These are phyloP conservation scores for Acanthochromis polyacanthus DNA, from an alignment of 2,113 vertebrate genomes.

Conservation along the genomic window DNA sequence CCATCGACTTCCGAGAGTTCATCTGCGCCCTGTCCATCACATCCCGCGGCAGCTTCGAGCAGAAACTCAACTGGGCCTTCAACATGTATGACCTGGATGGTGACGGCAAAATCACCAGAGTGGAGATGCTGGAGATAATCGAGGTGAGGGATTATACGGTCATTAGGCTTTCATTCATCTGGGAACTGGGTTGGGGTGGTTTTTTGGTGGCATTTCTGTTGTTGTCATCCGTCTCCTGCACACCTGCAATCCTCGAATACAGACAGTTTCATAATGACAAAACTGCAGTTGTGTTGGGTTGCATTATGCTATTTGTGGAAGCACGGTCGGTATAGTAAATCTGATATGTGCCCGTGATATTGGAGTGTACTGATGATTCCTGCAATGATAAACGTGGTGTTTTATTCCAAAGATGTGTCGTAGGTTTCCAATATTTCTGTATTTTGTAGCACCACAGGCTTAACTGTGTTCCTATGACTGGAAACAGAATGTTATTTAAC, in stretches of 20 bases:
- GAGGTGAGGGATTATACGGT: conserved; percentile 88
- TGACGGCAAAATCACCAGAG: conserved; percentile 98
- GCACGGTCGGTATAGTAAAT: conserved; percentile 42
- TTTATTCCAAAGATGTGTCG: background rate
- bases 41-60: conserved; percentile 98
- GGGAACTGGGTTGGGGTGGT: conserved; percentile 9
- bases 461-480: too few relatives aligned
- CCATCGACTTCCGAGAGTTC: conserved; percentile 99
- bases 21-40: conserved; percentile 99
- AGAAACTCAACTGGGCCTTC: conserved; percentile 99
- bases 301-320: conserved; percentile 47
- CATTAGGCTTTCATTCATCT: conserved; percentile 54
- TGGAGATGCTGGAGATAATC: conserved; percentile 99
- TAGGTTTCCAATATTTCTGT: background rate
- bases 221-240: conserved; percentile 37
- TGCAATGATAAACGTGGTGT: conserved; percentile 16
- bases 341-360: conserved; percentile 41
- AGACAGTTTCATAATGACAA: conserved; percentile 9
- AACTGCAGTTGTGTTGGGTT: conserved; percentile 61
- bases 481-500: too few relatives aligned
- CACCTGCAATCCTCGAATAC: conserved; percentile 51
- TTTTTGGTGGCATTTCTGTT: background rate
- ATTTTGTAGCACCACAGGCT: too few relatives aligned
- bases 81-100: conserved; percentile 99
- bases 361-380: conserved; percentile 33